A percentile compares a stretch with the other conserved stretches of the same genome.
Conservation (phyloP, 2,797 vertebrate species). For the Sebastes nivosus region DNA sequence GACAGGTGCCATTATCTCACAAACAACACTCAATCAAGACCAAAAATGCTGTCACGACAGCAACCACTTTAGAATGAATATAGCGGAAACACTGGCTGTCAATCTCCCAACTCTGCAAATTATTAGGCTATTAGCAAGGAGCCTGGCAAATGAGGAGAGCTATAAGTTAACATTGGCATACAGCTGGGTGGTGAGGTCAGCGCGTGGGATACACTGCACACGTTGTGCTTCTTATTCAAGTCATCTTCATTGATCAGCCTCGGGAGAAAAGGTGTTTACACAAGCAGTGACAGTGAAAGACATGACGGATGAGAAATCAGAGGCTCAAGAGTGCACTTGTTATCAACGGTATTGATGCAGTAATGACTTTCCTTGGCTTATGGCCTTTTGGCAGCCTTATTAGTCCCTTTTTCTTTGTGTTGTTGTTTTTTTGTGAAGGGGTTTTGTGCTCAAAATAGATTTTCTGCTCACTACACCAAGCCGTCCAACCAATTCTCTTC, state of each 20-base stretch:
- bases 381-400: neutral
- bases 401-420: neutral
- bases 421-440: neutral
- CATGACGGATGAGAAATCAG: conserved; percentile 1
- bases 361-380: neutral
- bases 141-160: neutral
- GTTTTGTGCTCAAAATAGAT: conserved; percentile 24
- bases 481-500: neutral
- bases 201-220: neutral
- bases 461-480: neutral
- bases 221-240: neutral
- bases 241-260: neutral
- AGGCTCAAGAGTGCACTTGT: neutral
- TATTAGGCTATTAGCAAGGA: neutral
- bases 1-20: conserved; percentile 41
- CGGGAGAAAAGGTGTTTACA: neutral
- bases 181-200: neutral
- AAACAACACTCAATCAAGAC: conserved; percentile 31
- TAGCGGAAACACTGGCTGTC: neutral
- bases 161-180: neutral
- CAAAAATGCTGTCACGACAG: neutral
- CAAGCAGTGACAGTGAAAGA: neutral
- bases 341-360: conserved; percentile 5
- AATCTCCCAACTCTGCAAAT: neutral
- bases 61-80: neutral